These are phyloP conservation scores for Steinernema khuongi DNA, from an alignment of 1,140 invertebrate genomes.

Conservation along the genomic window DNA sequence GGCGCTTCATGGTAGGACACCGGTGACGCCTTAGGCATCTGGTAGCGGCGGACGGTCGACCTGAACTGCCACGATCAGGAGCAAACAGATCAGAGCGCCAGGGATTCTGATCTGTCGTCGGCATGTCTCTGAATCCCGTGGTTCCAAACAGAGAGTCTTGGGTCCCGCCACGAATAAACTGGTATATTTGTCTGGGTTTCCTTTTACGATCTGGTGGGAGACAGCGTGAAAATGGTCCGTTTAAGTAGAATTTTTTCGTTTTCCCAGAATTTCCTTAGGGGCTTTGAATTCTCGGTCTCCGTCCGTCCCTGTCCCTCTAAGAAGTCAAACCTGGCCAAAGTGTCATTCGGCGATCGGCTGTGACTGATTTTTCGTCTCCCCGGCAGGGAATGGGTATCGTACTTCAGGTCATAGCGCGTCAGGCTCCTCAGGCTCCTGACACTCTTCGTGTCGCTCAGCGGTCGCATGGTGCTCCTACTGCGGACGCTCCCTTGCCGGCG, in stretches of 20 bases:
- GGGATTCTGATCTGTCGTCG: too few species aligned
- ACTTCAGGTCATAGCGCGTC: slow-evolving; percentile 35
- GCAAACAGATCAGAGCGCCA: too few species aligned
- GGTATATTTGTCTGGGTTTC: too few species aligned
- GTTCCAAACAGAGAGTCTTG: too few species aligned
- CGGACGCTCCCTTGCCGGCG: slow-evolving; percentile 45
- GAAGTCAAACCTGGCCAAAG: slow-evolving; percentile 5
- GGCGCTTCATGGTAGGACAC: background rate
- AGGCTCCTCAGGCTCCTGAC: slow-evolving; percentile 44
- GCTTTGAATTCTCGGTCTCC: too few species aligned
- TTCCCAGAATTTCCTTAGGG: background rate
- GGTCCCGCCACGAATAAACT: too few species aligned
- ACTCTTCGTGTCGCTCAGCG: slow-evolving; percentile 53
- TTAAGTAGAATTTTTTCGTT: background rate
- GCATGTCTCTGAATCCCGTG: too few species aligned
- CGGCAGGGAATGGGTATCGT: slow-evolving; percentile 51
- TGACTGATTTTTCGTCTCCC: slow-evolving; percentile 51
- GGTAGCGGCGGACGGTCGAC: background rate
- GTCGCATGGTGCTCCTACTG: slow-evolving; percentile 6
- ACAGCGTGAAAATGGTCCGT: background rate
- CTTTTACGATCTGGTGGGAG: too few species aligned
- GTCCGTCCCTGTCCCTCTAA: too few species aligned
- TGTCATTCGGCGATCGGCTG: slow-evolving; percentile 39
- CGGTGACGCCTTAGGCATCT: background rate
- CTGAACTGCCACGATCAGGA: too few species aligned